These are phyloP conservation scores for Cynodonichthys magdalenae DNA, from an alignment of 2,797 vertebrate species.

Conservation along the genomic window DNA sequence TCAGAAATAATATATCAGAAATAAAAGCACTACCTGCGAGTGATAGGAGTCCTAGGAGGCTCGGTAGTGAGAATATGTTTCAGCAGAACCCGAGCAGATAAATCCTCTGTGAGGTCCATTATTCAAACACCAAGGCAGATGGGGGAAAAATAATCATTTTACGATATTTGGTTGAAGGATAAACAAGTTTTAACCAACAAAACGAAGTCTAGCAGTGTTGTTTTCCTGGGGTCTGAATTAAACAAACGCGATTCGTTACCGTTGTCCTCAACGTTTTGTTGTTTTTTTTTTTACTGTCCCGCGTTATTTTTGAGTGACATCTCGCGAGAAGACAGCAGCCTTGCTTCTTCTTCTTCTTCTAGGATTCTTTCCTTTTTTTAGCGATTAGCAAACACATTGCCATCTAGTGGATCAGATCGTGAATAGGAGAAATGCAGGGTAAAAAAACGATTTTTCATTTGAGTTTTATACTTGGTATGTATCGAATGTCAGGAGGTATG, in stretches of 20 bases:
- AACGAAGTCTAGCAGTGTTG: accelerated
- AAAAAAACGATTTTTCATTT: too few species aligned
- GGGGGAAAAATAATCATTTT: too few species aligned
- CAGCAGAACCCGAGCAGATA: constrained; percentile 70
- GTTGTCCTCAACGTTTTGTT: constrained; percentile 13
- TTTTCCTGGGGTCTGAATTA: background rate
- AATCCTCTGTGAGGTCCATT: constrained; percentile 69
- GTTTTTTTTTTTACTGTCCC: constrained; percentile 30
- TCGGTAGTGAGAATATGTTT: constrained; percentile 66
- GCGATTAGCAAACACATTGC: background rate
- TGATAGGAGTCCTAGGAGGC: constrained; percentile 61
- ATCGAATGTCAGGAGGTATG: too few species aligned
- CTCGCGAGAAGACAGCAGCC: constrained; percentile 46
- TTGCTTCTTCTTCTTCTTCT: constrained; percentile 13
- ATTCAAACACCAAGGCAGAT: too few species aligned
- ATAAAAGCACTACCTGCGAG: constrained; percentile 59
- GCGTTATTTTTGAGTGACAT: constrained; percentile 63
- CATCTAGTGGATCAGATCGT: background rate
- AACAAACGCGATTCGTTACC: accelerated
- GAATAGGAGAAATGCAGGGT: too few species aligned
- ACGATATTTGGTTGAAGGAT: too few species aligned
- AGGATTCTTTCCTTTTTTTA: background rate
- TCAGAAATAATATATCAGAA: background rate
- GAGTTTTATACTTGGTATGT: too few species aligned
- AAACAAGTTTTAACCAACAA: accelerated